Percentiles rank a stretch among this genome's conserved stretches.
Evolutionary conservation across 1,140 invertebrate genomes (phyloP).

Genomic region (Drosophila biarmipes): DNA sequence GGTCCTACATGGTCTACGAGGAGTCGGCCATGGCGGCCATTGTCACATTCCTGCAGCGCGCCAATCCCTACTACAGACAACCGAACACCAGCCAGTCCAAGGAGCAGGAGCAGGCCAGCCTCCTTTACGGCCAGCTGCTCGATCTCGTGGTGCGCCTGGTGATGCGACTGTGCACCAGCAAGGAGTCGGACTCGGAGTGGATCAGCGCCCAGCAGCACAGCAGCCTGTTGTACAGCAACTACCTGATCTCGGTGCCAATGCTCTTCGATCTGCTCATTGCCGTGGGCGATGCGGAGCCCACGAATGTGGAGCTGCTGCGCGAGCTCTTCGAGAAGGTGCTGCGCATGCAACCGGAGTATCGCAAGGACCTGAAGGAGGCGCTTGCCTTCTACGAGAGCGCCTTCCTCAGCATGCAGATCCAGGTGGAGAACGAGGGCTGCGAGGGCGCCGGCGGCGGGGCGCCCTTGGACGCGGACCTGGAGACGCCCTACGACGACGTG

Average conservation of each 20-base stretch:
- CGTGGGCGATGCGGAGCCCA: slow-evolving; percentile 86
- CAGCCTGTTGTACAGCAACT: slow-evolving; percentile 91
- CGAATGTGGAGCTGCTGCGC: slow-evolving; percentile 87
- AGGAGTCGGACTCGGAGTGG: slow-evolving; percentile 89
- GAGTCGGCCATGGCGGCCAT: slow-evolving; percentile 88
- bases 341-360: slow-evolving; percentile 89
- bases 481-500: slow-evolving; percentile 87
- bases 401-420: slow-evolving; percentile 77
- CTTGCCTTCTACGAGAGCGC: slow-evolving; percentile 85
- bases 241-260: slow-evolving; percentile 92
- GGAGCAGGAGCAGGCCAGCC: slow-evolving; percentile 46
- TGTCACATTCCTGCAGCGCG: slow-evolving; percentile 90
- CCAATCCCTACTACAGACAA: slow-evolving; percentile 88
- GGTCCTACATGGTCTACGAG: slow-evolving; percentile 92
- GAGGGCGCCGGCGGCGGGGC: slow-evolving; percentile 75
- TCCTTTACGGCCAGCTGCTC: slow-evolving; percentile 86
- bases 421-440: slow-evolving; percentile 78
- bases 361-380: slow-evolving; percentile 87
- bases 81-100: slow-evolving; percentile 66
- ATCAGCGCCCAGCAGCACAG: slow-evolving; percentile 88
- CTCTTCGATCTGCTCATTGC: slow-evolving; percentile 91
- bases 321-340: slow-evolving; percentile 89
- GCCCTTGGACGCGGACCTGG: slow-evolving; percentile 53
- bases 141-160: slow-evolving; percentile 89
- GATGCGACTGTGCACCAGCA: slow-evolving; percentile 90